Percentiles rank a stretch among this genome's conserved stretches.
phyloP scores from a whole-genome alignment of 2,888 invertebrate species.

The Gisinianus flammeolus region DNA sequence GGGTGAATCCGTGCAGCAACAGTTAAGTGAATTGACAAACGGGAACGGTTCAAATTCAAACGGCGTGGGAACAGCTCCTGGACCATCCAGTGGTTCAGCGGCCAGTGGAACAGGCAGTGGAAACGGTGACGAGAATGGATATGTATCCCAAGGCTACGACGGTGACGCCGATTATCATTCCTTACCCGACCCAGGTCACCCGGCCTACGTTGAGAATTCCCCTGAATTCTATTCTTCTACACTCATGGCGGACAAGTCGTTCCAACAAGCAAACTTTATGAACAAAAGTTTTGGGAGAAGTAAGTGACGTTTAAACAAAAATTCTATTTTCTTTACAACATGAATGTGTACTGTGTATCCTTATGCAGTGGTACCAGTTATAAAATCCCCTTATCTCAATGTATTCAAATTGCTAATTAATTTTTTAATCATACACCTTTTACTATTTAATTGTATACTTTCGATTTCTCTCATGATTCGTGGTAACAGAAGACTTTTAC shows the following conservation, averaged over 20 bases:
- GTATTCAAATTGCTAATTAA: not conserved
- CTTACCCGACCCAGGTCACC: slow-evolving; percentile 65
- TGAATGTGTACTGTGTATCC: not conserved
- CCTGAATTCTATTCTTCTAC: slow-evolving; percentile 76
- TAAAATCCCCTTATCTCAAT: not conserved
- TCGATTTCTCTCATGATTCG: not conserved
- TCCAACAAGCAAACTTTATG: slow-evolving; percentile 68
- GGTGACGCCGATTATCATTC: slow-evolving; percentile 68
- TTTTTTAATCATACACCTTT: not conserved
- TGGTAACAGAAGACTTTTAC: not conserved
- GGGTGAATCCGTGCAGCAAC: slow-evolving; percentile 61
- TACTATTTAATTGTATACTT: not conserved
- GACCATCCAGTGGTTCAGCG: slow-evolving; percentile 55
- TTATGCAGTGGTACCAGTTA: not conserved
- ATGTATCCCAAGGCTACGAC: slow-evolving; percentile 64
- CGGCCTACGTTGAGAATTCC: slow-evolving; percentile 71
- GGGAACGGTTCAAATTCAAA: slow-evolving; percentile 59
- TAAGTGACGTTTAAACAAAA: slow-evolving; percentile 61
- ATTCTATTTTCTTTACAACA: not conserved
- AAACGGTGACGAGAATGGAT: slow-evolving; percentile 59
- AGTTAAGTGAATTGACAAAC: slow-evolving; percentile 55
- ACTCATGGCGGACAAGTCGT: slow-evolving; percentile 61
- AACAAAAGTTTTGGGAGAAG: slow-evolving; percentile 76
- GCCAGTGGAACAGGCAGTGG: slow-evolving; percentile 52
- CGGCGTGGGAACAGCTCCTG: slow-evolving; percentile 60